phyloP scores from a whole-genome alignment of 2,113 vertebrate genomes.

The Eudyptes chrysolophus region DNA sequence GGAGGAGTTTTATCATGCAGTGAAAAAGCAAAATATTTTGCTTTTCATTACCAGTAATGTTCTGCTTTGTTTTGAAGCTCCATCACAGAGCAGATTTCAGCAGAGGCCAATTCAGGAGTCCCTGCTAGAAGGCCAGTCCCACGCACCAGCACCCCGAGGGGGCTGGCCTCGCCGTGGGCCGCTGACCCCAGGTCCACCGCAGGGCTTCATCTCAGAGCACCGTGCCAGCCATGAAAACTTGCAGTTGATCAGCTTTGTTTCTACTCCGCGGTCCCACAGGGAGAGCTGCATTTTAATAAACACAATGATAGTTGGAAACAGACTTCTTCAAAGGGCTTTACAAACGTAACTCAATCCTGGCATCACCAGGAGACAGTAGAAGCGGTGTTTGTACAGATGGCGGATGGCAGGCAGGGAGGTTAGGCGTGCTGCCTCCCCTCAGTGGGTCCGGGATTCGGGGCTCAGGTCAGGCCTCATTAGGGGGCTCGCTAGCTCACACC shows the following conservation, averaged over 20 bases:
- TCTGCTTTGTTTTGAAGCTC: background rate
- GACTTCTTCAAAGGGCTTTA: slow-evolving; percentile 34
- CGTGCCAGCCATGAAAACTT: background rate
- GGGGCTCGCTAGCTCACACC: background rate
- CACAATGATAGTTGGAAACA: background rate
- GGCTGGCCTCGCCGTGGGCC: background rate
- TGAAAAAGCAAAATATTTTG: slow-evolving; percentile 10
- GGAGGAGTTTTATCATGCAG: background rate
- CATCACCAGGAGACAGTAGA: background rate
- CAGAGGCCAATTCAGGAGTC: background rate
- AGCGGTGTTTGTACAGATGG: slow-evolving; percentile 61
- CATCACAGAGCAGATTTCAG: background rate
- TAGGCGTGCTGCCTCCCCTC: background rate
- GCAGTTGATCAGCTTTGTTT: background rate
- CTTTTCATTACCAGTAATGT: background rate
- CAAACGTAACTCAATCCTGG: slow-evolving; percentile 14
- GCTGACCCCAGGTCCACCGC: background rate
- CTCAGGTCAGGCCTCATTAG: background rate
- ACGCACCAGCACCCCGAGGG: background rate
- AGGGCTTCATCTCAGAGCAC: background rate
- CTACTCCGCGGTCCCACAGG: background rate
- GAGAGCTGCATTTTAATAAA: slow-evolving; percentile 47
- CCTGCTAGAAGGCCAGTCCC: background rate
- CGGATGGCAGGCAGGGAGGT: background rate
- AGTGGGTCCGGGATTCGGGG: background rate